phyloP scores from a whole-genome alignment of 2,113 vertebrate genomes.

The Lasiurus cinereus region DNA sequence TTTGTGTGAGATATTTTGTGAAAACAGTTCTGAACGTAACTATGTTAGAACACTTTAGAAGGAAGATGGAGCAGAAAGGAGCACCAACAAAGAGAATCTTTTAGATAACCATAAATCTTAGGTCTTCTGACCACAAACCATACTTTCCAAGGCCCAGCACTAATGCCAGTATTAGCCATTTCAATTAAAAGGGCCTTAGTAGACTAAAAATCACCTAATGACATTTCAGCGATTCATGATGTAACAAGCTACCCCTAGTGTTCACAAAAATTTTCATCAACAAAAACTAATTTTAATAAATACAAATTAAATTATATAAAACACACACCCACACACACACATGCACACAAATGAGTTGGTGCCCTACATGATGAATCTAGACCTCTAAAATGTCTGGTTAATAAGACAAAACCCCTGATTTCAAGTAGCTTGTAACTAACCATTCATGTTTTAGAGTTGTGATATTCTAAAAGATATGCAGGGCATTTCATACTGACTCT shows the following conservation, averaged over 20 bases:
- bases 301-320: background rate
- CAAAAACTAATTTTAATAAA: background rate
- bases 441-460: background rate
- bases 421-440: background rate
- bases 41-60: background rate
- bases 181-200: background rate
- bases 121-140: background rate
- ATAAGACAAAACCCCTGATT: background rate
- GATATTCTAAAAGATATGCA: slow-evolving; percentile 2
- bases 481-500: background rate
- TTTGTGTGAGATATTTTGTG: background rate
- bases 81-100: background rate
- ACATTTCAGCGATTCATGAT: background rate
- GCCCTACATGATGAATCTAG: background rate
- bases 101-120: background rate
- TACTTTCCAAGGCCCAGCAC: background rate
- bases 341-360: no score
- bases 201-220: background rate
- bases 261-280: background rate
- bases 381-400: background rate
- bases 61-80: background rate
- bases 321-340: background rate
- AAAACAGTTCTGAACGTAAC: slow-evolving; percentile 4
- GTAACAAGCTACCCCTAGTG: background rate
- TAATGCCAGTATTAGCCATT: background rate